Base-by-base conservation (phyloP, 1,140 invertebrate species). In the Lordiphosa mommai region DNA sequence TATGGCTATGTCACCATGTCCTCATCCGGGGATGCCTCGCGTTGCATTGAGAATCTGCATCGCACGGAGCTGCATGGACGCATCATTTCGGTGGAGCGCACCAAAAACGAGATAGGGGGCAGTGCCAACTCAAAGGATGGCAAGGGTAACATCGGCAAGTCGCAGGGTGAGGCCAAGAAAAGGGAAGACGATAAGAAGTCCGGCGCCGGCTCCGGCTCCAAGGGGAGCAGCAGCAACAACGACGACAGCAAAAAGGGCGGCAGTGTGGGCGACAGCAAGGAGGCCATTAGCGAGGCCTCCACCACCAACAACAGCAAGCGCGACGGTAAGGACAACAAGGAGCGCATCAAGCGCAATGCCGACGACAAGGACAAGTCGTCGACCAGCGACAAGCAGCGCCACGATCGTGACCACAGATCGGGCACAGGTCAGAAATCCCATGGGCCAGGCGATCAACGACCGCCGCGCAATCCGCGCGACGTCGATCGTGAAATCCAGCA, bases 1-100 rank as follows among this genome's bases (percentile, higher is more conserved):
- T 98, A 97, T 89, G 97, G 97, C 23, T 98, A 97, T 89, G 96
- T 99, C 2, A 98, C 96, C 0, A 98, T 98, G 96, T 94, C 93
- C 1, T 94, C 94, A 13, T 92, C 93, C 30, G 95, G 95, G 58
- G 97, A 98, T 90, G 96, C 96, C 4, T 92, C 94, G 12, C 95
- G 95, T 68, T 97, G 96, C 88, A 97, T 98, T 72, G 93, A 95
- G 76, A 93, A 96, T 89, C 90, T 98, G 7, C 95, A 98, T 88
- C 92, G 94, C 50, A 97, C 96, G 30, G 91, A 98, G 89, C 90
- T 98, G 14, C 96, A 98, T 89, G 97, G 96, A 3, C 93, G 95
- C 57, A 96, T 97, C 89, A 98, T 99, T 79, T 95, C 95, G 5
- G 96, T 98, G 37, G 96, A 98, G 90, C 95, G 95, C 90, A 96